These are phyloP conservation scores for Theocolax elegans DNA, from an alignment of 1,140 invertebrate genomes.

Conservation along the genomic window DNA sequence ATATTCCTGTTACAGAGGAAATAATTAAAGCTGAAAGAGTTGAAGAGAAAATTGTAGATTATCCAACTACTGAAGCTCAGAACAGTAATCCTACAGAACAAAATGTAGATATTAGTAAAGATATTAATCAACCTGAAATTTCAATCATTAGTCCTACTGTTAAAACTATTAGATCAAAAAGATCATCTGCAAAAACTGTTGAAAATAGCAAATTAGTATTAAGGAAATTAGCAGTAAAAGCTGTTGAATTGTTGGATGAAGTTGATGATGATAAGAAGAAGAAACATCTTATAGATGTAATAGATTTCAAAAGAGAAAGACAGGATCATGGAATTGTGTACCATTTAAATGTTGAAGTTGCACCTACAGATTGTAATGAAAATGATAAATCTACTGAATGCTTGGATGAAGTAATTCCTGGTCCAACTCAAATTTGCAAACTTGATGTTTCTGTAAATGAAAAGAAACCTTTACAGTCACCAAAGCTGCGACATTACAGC, in stretches of 20 bases:
- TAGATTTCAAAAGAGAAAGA: conserved; percentile 48
- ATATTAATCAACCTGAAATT: not conserved
- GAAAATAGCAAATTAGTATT: conserved; percentile 46
- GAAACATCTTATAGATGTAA: conserved; percentile 57
- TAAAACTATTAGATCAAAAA: conserved; percentile 25
- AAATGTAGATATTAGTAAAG: not conserved
- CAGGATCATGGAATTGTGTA: conserved; percentile 36
- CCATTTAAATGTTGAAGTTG: conserved; percentile 31
- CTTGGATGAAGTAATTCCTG: conserved; percentile 42
- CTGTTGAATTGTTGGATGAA: conserved; percentile 60
- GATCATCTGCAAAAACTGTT: conserved; percentile 33
- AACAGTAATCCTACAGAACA: conserved; percentile 27
- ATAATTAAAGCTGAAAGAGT: not conserved
- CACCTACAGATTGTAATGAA: conserved; percentile 27
- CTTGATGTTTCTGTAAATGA: conserved; percentile 46
- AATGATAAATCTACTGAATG: conserved; percentile 44
- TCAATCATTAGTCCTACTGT: not conserved
- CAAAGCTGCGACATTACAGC: conserved; percentile 47
- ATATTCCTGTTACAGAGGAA: conserved; percentile 33
- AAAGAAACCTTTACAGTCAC: conserved; percentile 41
- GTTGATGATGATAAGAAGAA: conserved; percentile 62
- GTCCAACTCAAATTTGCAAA: conserved; percentile 50
- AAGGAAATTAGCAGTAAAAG: conserved; percentile 61
- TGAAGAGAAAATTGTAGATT: conserved; percentile 24
- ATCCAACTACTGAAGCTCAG: conserved; percentile 42